Evolutionary conservation across 2,888 invertebrate species (phyloP).

Genomic region (Dasypolia templi): DNA sequence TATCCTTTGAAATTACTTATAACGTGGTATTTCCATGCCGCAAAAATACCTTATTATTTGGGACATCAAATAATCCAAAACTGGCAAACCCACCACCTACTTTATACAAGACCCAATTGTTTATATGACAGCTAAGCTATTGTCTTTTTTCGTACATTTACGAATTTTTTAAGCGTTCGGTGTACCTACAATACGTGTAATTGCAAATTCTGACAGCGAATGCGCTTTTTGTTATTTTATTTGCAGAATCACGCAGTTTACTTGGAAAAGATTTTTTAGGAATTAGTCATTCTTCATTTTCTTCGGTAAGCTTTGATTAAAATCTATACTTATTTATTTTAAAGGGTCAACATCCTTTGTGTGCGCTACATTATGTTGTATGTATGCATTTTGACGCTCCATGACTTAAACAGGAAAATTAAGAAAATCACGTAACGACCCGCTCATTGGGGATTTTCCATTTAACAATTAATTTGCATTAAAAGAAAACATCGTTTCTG

Average conservation of each 20-base stretch:
- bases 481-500: neutral
- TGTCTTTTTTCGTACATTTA: slow-evolving; percentile 84
- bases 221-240: slow-evolving; percentile 82
- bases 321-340: slow-evolving; percentile 73
- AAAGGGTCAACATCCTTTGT: slow-evolving; percentile 55
- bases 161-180: slow-evolving; percentile 78
- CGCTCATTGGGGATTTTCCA: slow-evolving; percentile 43
- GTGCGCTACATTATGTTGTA: slow-evolving; percentile 32
- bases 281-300: slow-evolving; percentile 81
- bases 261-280: slow-evolving; percentile 86
- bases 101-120: slow-evolving; percentile 77
- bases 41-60: neutral
- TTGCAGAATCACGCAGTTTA: slow-evolving; percentile 85
- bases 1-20: no score
- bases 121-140: slow-evolving; percentile 85
- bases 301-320: slow-evolving; percentile 72
- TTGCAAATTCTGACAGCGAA: slow-evolving; percentile 83
- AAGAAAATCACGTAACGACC: slow-evolving; percentile 34
- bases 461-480: slow-evolving; percentile 2
- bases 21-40: no score
- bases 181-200: slow-evolving; percentile 69
- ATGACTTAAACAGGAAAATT: slow-evolving; percentile 34
- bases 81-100: slow-evolving; percentile 19
- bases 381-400: neutral
- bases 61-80: slow-evolving; percentile 14